Conservation (phyloP, 2,797 vertebrate species). For the Alosa sapidissima region DNA sequence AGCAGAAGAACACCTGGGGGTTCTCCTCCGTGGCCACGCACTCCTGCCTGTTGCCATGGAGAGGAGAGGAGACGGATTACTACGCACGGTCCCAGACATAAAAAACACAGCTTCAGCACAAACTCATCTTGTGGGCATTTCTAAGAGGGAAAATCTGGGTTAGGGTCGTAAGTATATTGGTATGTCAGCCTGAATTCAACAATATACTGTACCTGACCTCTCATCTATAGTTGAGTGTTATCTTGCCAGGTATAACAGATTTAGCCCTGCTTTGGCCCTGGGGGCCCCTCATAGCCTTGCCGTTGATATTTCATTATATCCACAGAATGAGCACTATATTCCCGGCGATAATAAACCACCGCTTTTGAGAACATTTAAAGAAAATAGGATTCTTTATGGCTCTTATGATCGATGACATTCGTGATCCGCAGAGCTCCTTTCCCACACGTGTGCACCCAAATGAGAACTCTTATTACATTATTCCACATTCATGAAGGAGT, state of each 20-base stretch:
- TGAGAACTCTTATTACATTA: background rate
- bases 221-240: background rate
- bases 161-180: background rate
- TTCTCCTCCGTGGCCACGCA: slow-evolving; percentile 94
- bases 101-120: background rate
- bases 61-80: slow-evolving; percentile 27
- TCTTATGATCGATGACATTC: background rate
- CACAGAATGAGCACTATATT: background rate
- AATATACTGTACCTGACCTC: background rate
- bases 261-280: background rate
- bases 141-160: background rate
- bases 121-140: background rate
- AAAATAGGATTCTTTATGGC: background rate
- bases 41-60: slow-evolving; percentile 76
- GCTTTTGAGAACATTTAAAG: background rate
- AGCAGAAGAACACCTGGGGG: slow-evolving; percentile 97
- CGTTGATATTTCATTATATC: background rate
- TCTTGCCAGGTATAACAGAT: background rate
- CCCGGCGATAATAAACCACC: background rate
- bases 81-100: background rate
- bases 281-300: background rate
- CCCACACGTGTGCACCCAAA: background rate
- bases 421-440: background rate
- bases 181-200: background rate
- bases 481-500: background rate